phyloP scores from a whole-genome alignment of 37 sponge, comb jelly and placozoan species.

The Petrosia ficiformis region DNA sequence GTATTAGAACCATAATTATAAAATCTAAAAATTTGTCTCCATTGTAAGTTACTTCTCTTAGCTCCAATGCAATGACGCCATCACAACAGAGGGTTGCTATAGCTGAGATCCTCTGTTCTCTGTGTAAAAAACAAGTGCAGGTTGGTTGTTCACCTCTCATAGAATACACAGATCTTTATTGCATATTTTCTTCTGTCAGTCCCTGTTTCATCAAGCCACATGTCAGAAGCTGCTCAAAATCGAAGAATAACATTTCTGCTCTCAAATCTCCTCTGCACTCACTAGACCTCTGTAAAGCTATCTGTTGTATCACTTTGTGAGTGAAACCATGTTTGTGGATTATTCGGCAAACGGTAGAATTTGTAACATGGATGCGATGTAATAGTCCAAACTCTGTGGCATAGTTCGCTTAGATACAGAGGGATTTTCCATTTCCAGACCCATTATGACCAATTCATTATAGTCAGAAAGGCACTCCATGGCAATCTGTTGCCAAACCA shows the following conservation, averaged over 20 bases:
- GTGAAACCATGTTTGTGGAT: conserved; percentile 17
- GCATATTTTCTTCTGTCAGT: conserved; percentile 17
- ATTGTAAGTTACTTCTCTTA: conserved; percentile 25
- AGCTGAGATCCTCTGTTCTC: conserved; percentile 37
- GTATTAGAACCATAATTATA: conserved; percentile 30
- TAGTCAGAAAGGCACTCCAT: background rate
- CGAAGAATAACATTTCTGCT: background rate
- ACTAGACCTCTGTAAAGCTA: background rate
- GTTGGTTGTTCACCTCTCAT: conserved; percentile 21
- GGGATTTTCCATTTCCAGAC: conserved; percentile 3
- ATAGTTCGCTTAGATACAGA: conserved; percentile 15
- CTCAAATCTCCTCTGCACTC: conserved; percentile 9
- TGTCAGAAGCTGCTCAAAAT: background rate
- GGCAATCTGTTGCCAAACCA: conserved; percentile 15
- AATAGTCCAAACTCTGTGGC: background rate
- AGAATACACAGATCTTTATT: conserved; percentile 28
- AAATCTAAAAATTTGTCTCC: conserved; percentile 45
- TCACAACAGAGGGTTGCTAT: conserved; percentile 34
- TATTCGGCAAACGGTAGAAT: conserved; percentile 5
- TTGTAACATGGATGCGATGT: background rate
- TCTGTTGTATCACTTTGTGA: background rate
- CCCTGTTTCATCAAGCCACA: conserved; percentile 20
- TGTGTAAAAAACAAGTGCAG: conserved; percentile 13
- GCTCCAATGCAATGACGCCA: conserved; percentile 30
- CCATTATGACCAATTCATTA: conserved; percentile 1